Evolutionary conservation across 2,888 invertebrate species (phyloP).

Genomic region (Prostheceraeus crozeri): DNA sequence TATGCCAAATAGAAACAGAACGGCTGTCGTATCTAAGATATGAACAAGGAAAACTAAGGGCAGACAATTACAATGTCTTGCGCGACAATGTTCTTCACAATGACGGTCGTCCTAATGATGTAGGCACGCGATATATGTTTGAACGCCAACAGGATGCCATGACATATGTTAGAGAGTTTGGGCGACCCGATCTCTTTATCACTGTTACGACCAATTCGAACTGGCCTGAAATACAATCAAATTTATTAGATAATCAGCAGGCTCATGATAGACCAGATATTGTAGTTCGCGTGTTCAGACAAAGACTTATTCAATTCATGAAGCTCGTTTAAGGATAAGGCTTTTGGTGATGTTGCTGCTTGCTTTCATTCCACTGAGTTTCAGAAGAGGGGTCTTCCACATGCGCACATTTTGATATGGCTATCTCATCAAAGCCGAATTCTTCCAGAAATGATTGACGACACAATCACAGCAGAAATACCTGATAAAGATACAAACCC

Average conservation of each 20-base stretch:
- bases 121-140: conserved; percentile 49
- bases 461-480: conserved; percentile 41
- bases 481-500: conserved; percentile 41
- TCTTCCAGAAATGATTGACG: conserved; percentile 41
- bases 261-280: conserved; percentile 39
- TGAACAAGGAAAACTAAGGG: conserved; percentile 36
- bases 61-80: conserved; percentile 44
- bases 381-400: conserved; percentile 49
- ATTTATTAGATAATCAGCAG: conserved; percentile 19
- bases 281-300: conserved; percentile 38
- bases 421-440: conserved; percentile 44
- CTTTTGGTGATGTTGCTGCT: conserved; percentile 43
- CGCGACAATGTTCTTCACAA: conserved; percentile 41
- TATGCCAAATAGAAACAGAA: conserved; percentile 41
- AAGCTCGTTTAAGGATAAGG: conserved; percentile 36
- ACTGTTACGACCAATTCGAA: conserved; percentile 40
- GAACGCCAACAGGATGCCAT: conserved; percentile 57
- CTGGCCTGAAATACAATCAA: conserved; percentile 39
- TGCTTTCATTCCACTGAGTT: conserved; percentile 45
- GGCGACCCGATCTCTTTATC: conserved; percentile 56
- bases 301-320: conserved; percentile 34
- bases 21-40: conserved; percentile 34
- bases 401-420: conserved; percentile 44
- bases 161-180: conserved; percentile 55
- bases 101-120: not conserved